These are phyloP conservation scores for Novumbra hubbsi DNA, from an alignment of 2,797 vertebrate species.

Conservation along the genomic window DNA sequence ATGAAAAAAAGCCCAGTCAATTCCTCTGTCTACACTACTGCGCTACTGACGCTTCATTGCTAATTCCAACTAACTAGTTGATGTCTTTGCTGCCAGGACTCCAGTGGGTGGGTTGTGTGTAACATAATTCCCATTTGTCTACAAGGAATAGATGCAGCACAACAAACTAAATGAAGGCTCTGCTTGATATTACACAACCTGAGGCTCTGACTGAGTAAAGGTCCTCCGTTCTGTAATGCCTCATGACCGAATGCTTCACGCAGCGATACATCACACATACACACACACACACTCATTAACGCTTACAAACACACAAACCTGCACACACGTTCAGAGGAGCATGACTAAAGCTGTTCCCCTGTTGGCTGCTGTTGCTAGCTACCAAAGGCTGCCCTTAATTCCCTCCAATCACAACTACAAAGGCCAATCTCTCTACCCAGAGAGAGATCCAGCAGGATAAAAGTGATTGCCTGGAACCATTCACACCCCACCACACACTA, in stretches of 20 bases:
- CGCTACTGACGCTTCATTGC: neutral
- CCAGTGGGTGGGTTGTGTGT: neutral
- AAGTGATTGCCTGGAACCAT: conserved; percentile 61
- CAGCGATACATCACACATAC: conserved; percentile 4
- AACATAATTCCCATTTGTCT: neutral
- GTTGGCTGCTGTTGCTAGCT: conserved; percentile 56
- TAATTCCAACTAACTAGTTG: neutral
- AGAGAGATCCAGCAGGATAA: conserved; percentile 64
- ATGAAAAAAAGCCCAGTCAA: neutral
- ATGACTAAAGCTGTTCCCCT: conserved; percentile 52
- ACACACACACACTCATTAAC: neutral
- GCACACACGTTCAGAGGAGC: conserved; percentile 23
- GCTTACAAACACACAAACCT: conserved; percentile 5
- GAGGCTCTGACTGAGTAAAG: neutral
- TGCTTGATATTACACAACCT: neutral
- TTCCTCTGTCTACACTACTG: neutral
- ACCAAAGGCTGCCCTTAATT: conserved; percentile 62
- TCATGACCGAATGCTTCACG: neutral
- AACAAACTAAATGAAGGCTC: neutral
- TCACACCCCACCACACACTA: conserved; percentile 34
- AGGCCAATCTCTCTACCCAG: conserved; percentile 59
- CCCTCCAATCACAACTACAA: conserved; percentile 67
- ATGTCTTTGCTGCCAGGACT: neutral
- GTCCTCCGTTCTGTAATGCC: neutral
- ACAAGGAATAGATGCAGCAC: neutral